phyloP scores from a whole-genome alignment of 2,113 vertebrate genomes.

The Syngnathus typhle region DNA sequence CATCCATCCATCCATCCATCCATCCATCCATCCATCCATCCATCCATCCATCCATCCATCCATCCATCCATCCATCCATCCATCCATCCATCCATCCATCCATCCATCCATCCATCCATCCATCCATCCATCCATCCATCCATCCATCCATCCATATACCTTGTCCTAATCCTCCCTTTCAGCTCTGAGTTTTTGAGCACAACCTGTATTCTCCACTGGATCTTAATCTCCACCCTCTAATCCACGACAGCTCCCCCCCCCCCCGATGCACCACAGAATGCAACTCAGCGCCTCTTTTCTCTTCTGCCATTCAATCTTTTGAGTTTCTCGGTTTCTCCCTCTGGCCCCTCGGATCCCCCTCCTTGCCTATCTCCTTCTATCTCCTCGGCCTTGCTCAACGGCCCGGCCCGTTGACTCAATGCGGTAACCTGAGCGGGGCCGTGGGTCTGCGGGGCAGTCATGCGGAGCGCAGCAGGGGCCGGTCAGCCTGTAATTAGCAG shows the following conservation, averaged over 20 bases:
- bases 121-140: slow-evolving; percentile 9
- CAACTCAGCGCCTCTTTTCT: slow-evolving; percentile 34
- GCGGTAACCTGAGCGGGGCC: slow-evolving; percentile 70
- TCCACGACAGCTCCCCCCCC: slow-evolving; percentile 54
- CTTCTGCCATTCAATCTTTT: slow-evolving; percentile 49
- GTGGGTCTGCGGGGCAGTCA: slow-evolving; percentile 67
- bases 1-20: no score
- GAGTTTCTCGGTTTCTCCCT: slow-evolving; percentile 27
- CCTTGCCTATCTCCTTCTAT: slow-evolving; percentile 36
- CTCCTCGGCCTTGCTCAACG: slow-evolving; percentile 58
- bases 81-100: background rate
- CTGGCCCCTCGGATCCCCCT: slow-evolving; percentile 19
- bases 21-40: no score
- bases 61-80: no score
- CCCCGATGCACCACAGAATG: slow-evolving; percentile 31
- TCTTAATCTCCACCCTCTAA: slow-evolving; percentile 71
- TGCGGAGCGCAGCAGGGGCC: slow-evolving; percentile 73
- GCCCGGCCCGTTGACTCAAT: slow-evolving; percentile 50
- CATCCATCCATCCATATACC: slow-evolving; percentile 22
- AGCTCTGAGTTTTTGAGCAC: slow-evolving; percentile 57
- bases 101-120: background rate
- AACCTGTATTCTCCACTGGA: slow-evolving; percentile 64
- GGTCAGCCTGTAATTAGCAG: slow-evolving; percentile 78
- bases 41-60: no score
- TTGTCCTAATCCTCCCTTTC: slow-evolving; percentile 57